Evolutionary conservation across 2,888 invertebrate genomes (phyloP).

Genomic region (Anthrax anthrax): DNA sequence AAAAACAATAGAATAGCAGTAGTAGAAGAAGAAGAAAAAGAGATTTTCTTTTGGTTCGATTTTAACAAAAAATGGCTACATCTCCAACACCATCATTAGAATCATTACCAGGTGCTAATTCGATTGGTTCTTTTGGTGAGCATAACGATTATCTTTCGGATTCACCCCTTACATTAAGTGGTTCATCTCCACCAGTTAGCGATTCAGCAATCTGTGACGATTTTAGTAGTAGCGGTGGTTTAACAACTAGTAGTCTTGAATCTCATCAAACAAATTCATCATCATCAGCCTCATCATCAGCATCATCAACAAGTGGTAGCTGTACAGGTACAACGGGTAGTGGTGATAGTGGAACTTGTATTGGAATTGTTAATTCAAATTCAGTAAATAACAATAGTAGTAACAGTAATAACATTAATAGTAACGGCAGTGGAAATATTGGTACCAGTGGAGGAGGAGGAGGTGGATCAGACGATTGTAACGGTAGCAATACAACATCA

Average conservation of each 20-base stretch:
- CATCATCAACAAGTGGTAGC: conserved; percentile 33
- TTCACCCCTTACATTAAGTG: conserved; percentile 69
- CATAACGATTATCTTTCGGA: conserved; percentile 63
- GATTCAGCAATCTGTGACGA: conserved; percentile 71
- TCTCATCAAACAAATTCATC: conserved; percentile 30
- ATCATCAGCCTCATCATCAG: conserved; percentile 26
- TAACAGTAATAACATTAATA: too few species aligned
- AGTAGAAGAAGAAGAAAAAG: not conserved
- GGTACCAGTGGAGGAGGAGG: conserved; percentile 34
- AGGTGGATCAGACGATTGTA: conserved; percentile 37
- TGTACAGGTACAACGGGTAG: conserved; percentile 44
- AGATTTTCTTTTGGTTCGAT: not conserved
- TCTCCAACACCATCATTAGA: conserved; percentile 77
- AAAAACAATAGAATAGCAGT: not conserved
- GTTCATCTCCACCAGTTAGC: conserved; percentile 74
- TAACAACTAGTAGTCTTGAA: conserved; percentile 22
- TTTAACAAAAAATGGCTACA: conserved; percentile 71
- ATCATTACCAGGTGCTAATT: conserved; percentile 74
- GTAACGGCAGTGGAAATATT: conserved; percentile 10
- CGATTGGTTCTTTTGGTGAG: conserved; percentile 74
- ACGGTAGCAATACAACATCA: conserved; percentile 30
- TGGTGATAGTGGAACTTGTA: conserved; percentile 22
- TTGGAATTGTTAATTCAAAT: too few species aligned
- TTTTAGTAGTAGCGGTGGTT: conserved; percentile 30
- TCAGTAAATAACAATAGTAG: conserved; percentile 15